Percentiles rank a stretch among this genome's conserved stretches.
phyloP scores from a whole-genome alignment of 2,113 vertebrate species.

The Sisor rabdophorus region DNA sequence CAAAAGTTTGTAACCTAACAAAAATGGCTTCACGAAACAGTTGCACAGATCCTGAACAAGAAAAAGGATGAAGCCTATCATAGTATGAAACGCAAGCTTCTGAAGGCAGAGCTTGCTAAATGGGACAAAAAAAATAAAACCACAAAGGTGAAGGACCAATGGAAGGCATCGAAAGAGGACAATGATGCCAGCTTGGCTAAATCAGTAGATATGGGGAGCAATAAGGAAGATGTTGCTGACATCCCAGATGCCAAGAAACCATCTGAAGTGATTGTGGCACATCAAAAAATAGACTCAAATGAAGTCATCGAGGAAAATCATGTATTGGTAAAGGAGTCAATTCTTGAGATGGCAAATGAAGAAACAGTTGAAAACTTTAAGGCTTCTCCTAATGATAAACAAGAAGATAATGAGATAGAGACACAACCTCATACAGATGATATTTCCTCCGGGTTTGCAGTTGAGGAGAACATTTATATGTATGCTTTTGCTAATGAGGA shows the following conservation, averaged over 20 bases:
- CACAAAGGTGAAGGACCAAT: neutral
- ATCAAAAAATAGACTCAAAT: neutral
- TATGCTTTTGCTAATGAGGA: neutral
- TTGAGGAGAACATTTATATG: neutral
- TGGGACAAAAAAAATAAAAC: neutral
- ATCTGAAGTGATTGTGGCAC: neutral
- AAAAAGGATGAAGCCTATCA: constrained; percentile 49
- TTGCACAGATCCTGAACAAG: constrained; percentile 63
- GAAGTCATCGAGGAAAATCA: neutral
- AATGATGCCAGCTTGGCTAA: neutral
- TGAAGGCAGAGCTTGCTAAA: constrained; percentile 4
- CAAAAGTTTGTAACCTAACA: constrained; percentile 27
- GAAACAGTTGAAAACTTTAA: neutral
- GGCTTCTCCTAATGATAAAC: neutral
- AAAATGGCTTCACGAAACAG: constrained; percentile 58
- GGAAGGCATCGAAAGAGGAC: neutral
- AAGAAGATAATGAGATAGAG: neutral
- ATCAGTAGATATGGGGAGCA: neutral
- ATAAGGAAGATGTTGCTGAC: constrained; percentile 18
- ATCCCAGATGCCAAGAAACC: constrained; percentile 6
- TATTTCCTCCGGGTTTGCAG: neutral
- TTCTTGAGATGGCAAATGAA: neutral
- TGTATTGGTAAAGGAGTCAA: constrained; percentile 1
- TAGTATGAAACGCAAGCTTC: constrained; percentile 21
- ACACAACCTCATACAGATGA: neutral